phyloP scores from a whole-genome alignment of 2,888 invertebrate genomes.

The Dendrolimus pini region DNA sequence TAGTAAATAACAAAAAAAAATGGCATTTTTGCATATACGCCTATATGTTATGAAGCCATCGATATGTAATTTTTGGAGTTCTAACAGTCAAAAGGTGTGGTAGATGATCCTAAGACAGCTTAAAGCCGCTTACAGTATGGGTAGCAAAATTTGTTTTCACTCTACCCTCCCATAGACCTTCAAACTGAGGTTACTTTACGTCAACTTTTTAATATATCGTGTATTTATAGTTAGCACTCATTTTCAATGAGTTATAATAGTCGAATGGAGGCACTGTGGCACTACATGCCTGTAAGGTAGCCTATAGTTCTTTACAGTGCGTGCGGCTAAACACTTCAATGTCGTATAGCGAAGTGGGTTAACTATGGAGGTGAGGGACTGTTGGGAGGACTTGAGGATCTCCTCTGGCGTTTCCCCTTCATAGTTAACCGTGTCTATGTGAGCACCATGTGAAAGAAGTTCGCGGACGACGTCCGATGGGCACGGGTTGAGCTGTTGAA shows the following conservation, averaged over 20 bases:
- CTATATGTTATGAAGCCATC: too few species aligned
- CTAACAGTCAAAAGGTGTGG: too few species aligned
- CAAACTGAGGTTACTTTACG: neutral
- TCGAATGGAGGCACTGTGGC: constrained; percentile 70
- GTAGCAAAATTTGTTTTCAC: too few species aligned
- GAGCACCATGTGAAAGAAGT: constrained; percentile 88
- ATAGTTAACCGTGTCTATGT: constrained; percentile 88
- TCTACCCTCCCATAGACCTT: too few species aligned
- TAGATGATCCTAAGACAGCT: too few species aligned
- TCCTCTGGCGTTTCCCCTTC: constrained; percentile 85
- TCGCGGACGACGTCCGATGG: constrained; percentile 82
- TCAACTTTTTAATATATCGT: constrained; percentile 1
- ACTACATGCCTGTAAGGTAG: constrained; percentile 79
- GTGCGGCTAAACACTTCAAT: constrained; percentile 91
- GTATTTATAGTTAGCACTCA: too few species aligned
- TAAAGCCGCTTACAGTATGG: too few species aligned
- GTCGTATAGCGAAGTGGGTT: constrained; percentile 87
- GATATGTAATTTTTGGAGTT: too few species aligned
- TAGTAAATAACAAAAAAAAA: too few species aligned
- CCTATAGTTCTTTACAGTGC: constrained; percentile 83
- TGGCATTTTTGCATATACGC: too few species aligned
- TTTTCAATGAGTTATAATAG: constrained; percentile 64
- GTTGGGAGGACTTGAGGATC: constrained; percentile 75
- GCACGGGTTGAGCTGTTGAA: constrained; percentile 73
- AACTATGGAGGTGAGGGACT: constrained; percentile 79